A percentile compares a stretch with the other conserved stretches of the same genome.
These are phyloP conservation scores for Centropus bengalensis DNA, from an alignment of 2,113 vertebrate genomes.

Conservation along the genomic window DNA sequence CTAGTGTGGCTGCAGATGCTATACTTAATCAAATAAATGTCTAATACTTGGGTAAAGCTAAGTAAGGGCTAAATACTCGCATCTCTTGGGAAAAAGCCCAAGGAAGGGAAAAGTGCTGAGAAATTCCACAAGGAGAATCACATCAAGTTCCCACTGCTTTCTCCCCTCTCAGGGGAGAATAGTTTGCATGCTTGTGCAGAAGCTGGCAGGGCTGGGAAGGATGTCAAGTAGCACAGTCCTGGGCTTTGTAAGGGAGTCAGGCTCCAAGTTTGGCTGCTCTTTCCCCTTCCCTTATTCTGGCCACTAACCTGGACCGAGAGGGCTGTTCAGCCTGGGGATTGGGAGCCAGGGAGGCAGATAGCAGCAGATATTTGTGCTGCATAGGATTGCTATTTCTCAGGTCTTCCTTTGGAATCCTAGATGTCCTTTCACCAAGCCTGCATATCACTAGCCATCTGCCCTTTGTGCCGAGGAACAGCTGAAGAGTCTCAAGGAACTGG, in stretches of 20 bases:
- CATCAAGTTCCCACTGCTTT: slow-evolving; percentile 58
- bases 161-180: slow-evolving; percentile 41
- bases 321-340: not conserved
- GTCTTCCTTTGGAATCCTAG: not conserved
- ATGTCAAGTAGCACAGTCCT: not conserved
- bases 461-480: not conserved
- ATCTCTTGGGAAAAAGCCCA: slow-evolving; percentile 32
- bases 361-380: not conserved
- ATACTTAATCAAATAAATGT: slow-evolving; percentile 69
- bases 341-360: not conserved
- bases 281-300: not conserved
- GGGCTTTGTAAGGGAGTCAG: not conserved
- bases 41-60: slow-evolving; percentile 68
- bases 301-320: not conserved
- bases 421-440: not conserved
- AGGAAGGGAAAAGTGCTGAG: slow-evolving; percentile 58
- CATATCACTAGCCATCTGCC: not conserved
- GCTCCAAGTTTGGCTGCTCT: not conserved
- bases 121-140: slow-evolving; percentile 65
- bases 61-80: slow-evolving; percentile 58
- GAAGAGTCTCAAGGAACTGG: not conserved
- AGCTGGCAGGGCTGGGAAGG: slow-evolving; percentile 49
- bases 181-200: slow-evolving; percentile 29
- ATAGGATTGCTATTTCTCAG: not conserved
- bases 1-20: slow-evolving; percentile 59